A percentile compares a stretch with the other conserved stretches of the same genome.
Conservation (phyloP, 2,797 vertebrate genomes). For the Pseudochaenichthys georgianus region DNA sequence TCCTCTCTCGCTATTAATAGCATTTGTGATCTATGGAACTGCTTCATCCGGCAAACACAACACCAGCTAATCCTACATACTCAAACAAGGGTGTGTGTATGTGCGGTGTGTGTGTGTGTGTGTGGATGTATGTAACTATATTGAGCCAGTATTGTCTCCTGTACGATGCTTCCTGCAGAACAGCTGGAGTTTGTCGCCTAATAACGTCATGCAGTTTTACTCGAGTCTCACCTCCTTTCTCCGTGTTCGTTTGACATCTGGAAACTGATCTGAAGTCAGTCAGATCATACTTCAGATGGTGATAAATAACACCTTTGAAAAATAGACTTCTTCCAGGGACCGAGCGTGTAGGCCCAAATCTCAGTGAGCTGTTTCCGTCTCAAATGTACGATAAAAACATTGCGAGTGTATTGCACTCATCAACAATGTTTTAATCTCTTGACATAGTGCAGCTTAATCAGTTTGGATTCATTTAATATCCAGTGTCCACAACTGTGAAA, state of each 20-base stretch:
- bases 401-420: not conserved
- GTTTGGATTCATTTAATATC: not conserved
- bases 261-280: slow-evolving; percentile 14
- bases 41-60: not conserved
- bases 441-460: not conserved
- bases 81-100: not conserved
- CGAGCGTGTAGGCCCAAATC: not conserved
- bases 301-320: not conserved
- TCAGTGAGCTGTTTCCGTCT: not conserved
- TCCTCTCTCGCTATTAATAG: not conserved
- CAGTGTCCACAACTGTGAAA: not conserved
- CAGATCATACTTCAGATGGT: too few relatives aligned
- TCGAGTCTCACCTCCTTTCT: slow-evolving; percentile 15
- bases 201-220: slow-evolving; percentile 1
- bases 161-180: not conserved
- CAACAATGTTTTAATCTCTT: slow-evolving; percentile 20
- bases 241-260: slow-evolving; percentile 1
- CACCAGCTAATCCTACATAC: not conserved
- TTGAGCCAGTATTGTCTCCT: not conserved
- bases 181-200: not conserved
- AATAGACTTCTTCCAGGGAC: not conserved
- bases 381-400: not conserved
- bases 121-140: not conserved
- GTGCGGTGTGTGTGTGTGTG: not conserved
- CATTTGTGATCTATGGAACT: not conserved